Evolutionary conservation across 1,140 invertebrate species (phyloP).

Genomic region (Aphidius ervi): DNA sequence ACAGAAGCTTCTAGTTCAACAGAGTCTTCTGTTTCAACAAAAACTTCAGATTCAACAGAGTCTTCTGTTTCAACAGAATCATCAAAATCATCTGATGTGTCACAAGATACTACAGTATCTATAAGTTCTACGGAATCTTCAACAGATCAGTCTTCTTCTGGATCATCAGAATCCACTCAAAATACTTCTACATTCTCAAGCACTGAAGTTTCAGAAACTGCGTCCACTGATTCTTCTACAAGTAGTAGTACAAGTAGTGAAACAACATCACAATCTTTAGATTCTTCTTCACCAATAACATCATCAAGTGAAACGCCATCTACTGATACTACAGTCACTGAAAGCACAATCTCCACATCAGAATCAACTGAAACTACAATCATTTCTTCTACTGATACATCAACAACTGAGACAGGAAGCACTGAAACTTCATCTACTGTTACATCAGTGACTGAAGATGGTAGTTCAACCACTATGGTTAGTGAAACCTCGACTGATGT

Average conservation of each 20-base stretch:
- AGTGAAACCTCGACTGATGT: conserved; percentile 35
- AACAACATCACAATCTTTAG: neutral
- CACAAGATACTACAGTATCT: neutral
- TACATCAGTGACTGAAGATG: conserved; percentile 25
- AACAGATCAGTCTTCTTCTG: conserved; percentile 3
- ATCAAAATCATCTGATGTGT: conserved; percentile 9
- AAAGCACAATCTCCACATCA: conserved; percentile 18
- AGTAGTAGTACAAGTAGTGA: too few species aligned
- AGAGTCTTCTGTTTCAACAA: conserved; percentile 15
- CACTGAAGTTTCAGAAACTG: conserved; percentile 1
- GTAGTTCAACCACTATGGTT: conserved; percentile 26
- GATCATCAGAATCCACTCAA: conserved; percentile 21
- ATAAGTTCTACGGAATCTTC: conserved; percentile 18
- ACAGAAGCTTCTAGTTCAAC: conserved; percentile 24
- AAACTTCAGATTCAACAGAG: conserved; percentile 18
- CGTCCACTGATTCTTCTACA: neutral
- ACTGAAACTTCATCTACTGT: conserved; percentile 21
- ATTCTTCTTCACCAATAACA: too few species aligned
- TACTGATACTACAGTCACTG: conserved; percentile 9
- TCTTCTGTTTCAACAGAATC: conserved; percentile 22
- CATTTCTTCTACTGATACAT: conserved; percentile 10
- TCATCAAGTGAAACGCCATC: too few species aligned
- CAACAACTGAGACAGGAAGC: conserved; percentile 14
- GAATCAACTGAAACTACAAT: conserved; percentile 5
- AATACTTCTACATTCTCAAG: conserved; percentile 10